A percentile compares a stretch with the other conserved stretches of the same genome.
Conservation (phyloP, 2,113 vertebrate species). For the Tautogolabrus adspersus region DNA sequence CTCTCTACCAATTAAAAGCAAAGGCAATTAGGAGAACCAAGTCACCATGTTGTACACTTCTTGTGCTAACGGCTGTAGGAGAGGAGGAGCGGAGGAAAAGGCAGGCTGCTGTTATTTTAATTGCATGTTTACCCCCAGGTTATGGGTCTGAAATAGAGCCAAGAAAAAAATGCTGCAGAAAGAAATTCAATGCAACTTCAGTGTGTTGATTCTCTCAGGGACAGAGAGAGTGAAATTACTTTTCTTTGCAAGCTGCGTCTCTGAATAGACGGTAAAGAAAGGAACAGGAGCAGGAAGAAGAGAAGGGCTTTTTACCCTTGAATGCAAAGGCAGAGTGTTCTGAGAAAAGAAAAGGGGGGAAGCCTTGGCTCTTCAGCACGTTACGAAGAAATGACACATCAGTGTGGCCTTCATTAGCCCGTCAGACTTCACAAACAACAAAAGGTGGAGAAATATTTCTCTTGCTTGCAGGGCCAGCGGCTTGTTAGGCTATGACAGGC, state of each 20-base stretch:
- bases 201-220: constrained; percentile 79
- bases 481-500: constrained; percentile 31
- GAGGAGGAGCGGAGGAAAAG: constrained; percentile 68
- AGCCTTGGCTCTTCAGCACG: constrained; percentile 59
- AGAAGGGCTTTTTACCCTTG: constrained; percentile 73
- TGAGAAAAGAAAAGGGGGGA: constrained; percentile 61
- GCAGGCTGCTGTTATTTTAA: constrained; percentile 82
- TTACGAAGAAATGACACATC: constrained; percentile 70
- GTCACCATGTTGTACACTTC: constrained; percentile 69
- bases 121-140: constrained; percentile 84
- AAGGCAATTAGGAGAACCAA: constrained; percentile 73
- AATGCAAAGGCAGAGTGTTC: constrained; percentile 68
- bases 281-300: constrained; percentile 59
- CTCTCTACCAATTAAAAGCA: constrained; percentile 76
- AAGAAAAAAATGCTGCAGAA: constrained; percentile 72
- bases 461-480: constrained; percentile 31
- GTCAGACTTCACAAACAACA: constrained; percentile 69
- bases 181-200: constrained; percentile 78
- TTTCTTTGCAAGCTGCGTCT: constrained; percentile 67
- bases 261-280: constrained; percentile 74
- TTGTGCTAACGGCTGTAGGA: constrained; percentile 64
- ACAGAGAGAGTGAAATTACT: constrained; percentile 78
- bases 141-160: constrained; percentile 81
- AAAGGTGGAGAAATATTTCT: constrained; percentile 47
- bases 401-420: constrained; percentile 62